These are phyloP conservation scores for Pangasius larnaudii DNA, from an alignment of 2,797 vertebrate genomes.

Conservation along the genomic window DNA sequence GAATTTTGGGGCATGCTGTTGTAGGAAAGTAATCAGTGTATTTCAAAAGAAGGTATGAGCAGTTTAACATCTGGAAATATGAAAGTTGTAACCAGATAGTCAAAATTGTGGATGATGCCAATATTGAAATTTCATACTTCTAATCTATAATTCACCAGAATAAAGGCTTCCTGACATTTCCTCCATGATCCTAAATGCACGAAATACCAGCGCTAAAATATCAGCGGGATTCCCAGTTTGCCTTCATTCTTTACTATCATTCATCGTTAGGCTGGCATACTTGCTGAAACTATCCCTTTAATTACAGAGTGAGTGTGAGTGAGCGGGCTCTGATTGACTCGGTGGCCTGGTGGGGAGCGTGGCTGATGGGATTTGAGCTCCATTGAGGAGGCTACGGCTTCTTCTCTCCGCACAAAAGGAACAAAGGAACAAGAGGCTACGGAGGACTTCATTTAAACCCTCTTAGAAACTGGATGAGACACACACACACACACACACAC, in stretches of 20 bases:
- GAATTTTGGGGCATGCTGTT: background rate
- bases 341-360: slow-evolving; percentile 83
- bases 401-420: slow-evolving; percentile 77
- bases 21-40: background rate
- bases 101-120: background rate
- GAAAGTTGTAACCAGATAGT: background rate
- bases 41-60: background rate
- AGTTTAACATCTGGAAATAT: background rate
- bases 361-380: slow-evolving; percentile 88
- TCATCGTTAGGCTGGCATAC: slow-evolving; percentile 20
- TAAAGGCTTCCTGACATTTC: background rate
- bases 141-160: background rate
- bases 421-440: slow-evolving; percentile 61
- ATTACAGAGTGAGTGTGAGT: slow-evolving; percentile 38
- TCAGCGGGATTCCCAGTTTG: slow-evolving; percentile 11
- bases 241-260: slow-evolving; percentile 28
- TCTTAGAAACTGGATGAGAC: slow-evolving; percentile 75
- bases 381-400: slow-evolving; percentile 88
- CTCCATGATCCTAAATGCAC: slow-evolving; percentile 13
- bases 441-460: slow-evolving; percentile 77
- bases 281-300: slow-evolving; percentile 43
- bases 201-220: slow-evolving; percentile 3
- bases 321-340: slow-evolving; percentile 81
- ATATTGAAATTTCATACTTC: background rate
- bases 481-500: slow-evolving; percentile 35